Evolutionary conservation across 2,888 invertebrate genomes (phyloP).

Genomic region (Prenolepis imparis): DNA sequence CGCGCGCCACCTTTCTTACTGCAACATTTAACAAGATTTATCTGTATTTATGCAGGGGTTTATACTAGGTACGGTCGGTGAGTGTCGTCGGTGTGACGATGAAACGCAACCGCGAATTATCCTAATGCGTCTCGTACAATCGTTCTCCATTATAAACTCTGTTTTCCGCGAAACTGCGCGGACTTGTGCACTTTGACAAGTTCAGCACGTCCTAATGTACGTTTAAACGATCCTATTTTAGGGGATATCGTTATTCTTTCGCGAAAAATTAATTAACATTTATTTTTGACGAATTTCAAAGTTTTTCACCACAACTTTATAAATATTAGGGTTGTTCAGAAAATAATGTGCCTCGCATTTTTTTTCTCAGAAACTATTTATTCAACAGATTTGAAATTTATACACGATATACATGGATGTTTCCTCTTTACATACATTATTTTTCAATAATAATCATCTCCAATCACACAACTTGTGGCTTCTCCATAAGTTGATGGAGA

Average conservation of each 20-base stretch:
- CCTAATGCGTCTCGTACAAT: background rate
- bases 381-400: too few relatives aligned
- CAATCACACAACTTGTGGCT: too few relatives aligned
- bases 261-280: background rate
- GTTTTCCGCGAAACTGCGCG: slow-evolving; percentile 27
- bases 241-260: background rate
- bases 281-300: background rate
- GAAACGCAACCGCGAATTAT: slow-evolving; percentile 24
- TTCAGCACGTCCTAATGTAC: background rate
- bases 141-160: background rate
- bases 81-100: background rate
- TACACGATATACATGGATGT: too few relatives aligned
- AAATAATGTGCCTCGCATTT: too few relatives aligned
- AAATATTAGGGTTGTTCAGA: too few relatives aligned
- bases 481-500: too few relatives aligned
- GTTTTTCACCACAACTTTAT: background rate
- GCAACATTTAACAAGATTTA: slow-evolving; percentile 42
- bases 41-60: slow-evolving; percentile 36
- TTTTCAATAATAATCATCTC: too few relatives aligned
- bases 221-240: background rate
- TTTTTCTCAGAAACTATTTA: too few relatives aligned
- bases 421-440: too few relatives aligned
- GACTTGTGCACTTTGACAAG: background rate
- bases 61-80: background rate
- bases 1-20: slow-evolving; percentile 22